phyloP scores from a whole-genome alignment of 2,113 vertebrate genomes.

The Scolopax mira region DNA sequence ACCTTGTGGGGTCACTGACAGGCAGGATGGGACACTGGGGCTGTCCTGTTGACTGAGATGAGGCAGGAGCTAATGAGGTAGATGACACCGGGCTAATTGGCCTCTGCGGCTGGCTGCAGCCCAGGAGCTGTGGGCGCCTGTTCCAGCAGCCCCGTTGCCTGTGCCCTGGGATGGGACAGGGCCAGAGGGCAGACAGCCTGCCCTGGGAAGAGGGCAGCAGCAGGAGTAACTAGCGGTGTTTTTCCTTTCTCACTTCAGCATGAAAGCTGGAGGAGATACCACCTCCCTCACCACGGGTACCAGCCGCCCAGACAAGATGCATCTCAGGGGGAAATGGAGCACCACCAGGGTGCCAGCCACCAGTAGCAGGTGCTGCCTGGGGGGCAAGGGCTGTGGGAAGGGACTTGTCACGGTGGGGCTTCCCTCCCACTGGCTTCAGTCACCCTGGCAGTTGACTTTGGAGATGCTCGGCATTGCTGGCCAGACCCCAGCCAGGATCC shows the following conservation, averaged over 20 bases:
- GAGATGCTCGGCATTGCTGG: neutral
- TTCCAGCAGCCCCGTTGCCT: neutral
- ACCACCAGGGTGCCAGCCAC: accelerated
- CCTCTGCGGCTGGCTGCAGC: neutral
- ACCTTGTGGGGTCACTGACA: accelerated
- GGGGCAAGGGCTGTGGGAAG: neutral
- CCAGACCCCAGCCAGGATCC: neutral
- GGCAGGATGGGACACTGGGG: neutral
- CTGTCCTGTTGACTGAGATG: neutral
- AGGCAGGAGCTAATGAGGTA: neutral
- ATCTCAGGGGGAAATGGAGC: neutral
- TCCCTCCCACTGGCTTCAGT: neutral
- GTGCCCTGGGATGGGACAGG: accelerated
- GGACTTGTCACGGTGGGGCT: accelerated
- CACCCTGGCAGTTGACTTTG: neutral
- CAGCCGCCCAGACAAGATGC: neutral
- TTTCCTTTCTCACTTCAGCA: neutral
- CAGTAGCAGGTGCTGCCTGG: neutral
- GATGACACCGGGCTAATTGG: neutral
- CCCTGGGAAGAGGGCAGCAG: neutral
- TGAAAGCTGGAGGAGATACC: neutral
- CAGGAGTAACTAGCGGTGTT: neutral
- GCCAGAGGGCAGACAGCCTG: neutral
- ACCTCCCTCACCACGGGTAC: neutral
- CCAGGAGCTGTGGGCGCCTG: accelerated